Conservation (phyloP, 2,113 vertebrate genomes). For the Microcebus ravelobensis region DNA sequence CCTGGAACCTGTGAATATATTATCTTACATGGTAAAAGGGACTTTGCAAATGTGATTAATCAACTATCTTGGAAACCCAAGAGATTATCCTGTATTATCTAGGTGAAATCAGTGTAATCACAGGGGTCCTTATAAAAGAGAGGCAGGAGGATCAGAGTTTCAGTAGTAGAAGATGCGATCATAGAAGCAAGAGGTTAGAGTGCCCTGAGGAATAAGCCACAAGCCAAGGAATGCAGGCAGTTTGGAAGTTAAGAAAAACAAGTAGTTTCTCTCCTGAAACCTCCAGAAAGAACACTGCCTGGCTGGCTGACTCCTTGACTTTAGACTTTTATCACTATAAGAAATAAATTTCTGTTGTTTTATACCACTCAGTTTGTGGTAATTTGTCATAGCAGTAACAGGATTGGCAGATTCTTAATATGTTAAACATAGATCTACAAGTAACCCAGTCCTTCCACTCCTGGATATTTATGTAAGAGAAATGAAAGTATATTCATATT, state of each 20-base stretch:
- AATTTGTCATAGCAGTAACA: background rate
- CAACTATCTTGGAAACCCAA: background rate
- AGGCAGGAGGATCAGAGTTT: background rate
- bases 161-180: background rate
- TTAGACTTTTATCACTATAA: background rate
- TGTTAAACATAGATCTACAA: background rate
- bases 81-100: background rate
- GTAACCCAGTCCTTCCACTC: background rate
- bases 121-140: background rate
- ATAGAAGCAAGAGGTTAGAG: background rate
- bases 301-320: background rate
- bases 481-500: background rate
- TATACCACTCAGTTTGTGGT: background rate
- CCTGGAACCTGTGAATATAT: background rate
- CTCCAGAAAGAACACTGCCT: background rate
- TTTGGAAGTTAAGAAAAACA: background rate
- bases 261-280: background rate
- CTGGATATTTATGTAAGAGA: background rate
- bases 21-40: background rate
- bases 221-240: background rate
- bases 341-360: background rate
- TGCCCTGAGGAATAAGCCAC: background rate
- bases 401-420: background rate
- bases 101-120: background rate
- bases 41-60: background rate